Evolutionary conservation across 2,888 invertebrate genomes (phyloP), one percentile per base, ranked within the genome.

Genomic region (Chrysodeixis includens): DNA sequence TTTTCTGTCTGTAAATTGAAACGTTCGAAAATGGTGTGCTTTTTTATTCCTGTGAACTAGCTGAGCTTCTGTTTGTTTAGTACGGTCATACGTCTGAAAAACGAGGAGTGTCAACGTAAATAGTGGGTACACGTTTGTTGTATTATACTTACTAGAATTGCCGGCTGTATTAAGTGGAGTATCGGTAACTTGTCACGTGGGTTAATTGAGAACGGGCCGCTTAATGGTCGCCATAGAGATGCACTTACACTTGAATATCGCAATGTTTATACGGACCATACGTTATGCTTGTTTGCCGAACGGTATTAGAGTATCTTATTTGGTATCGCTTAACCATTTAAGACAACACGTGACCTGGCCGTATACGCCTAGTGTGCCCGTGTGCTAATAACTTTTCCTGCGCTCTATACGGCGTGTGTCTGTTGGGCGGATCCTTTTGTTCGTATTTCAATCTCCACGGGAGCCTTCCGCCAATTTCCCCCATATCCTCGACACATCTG

Each of bases 1-100:
- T 83, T 86, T 86, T 86, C 79, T 83, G 82, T 86, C 84, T 85
- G 79, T 71, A 76, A 83, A 82, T 81, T 80, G 80, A 78, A 77
- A 49, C 65, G 74, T 71, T 75, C 58, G 59, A 69, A 80, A 81
- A 83, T 81, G 72, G n/a, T 70, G 67, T 68, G 72, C 26, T 71
- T 75, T 68, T 74, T 78, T 74, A 66, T 75, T 63, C 63, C 61
- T 22, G 58, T 51, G 54, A 56, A 56, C 61, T 62, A 69, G 62
- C 51, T 46, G 35, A 56, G 40, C 59, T 69, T 72, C 68, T 53
- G 12, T 66, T 10, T 44, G 20, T n/a, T 7, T 63, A 56, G 30
- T 64, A 51, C 22, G 26, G 56, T 62, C 56, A 8, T 46, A 54
- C 51, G 12, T n/a, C 10, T 52, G 18, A 10, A 30, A 40, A 20